Evolutionary conservation across 2,113 vertebrate genomes (phyloP), one percentile per base, ranked within the genome.

Genomic region (Gyps fulvus): DNA sequence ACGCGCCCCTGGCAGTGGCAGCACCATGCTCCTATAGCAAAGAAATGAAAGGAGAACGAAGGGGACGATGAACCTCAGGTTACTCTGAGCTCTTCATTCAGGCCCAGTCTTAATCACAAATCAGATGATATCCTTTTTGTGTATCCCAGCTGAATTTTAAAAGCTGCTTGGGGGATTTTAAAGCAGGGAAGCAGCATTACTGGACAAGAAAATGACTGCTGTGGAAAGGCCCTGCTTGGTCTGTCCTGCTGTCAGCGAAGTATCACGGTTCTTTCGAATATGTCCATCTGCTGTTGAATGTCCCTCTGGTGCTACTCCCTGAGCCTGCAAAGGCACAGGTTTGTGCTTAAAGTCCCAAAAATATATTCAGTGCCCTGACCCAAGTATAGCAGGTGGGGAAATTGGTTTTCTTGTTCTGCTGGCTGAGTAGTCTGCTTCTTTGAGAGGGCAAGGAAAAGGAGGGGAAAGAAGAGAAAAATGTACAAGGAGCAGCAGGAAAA

Each of bases 1-100:
- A 15, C 0, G 1, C 0, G 14, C 49, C 43, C 42, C 40, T 26
- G 70, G 77, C 76, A 69, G 59, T 23, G 61, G 73, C 76, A 69
- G 63, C 36, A 10, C 43, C 0, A 0, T 47, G 52, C 73, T 72
- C 40, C 29, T 62, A 8, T 1, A 16, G 52, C 66, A 31, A 2
- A 26, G 34, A 63, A 74, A 86, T 45, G 63, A 74, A 84, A 78
- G 65, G 76, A 86, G 50, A 27, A 27, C 6, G 32, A 87, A 92
- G 72, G 45, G 66, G 87, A 69, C 55, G 50, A 52, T 45, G 43
- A 70, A 77, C 62, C 72, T 63, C 71, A 52, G 7, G 66, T 69
- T 82, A n/a, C 76, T 49, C 49, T 36, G 36, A 57, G 77, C 43
- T 40, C 63, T 90, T 83, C 12, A 9, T 76, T 90, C 45, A 25